phyloP scores from a whole-genome alignment of 2,113 vertebrate species.

The Podiceps cristatus region DNA sequence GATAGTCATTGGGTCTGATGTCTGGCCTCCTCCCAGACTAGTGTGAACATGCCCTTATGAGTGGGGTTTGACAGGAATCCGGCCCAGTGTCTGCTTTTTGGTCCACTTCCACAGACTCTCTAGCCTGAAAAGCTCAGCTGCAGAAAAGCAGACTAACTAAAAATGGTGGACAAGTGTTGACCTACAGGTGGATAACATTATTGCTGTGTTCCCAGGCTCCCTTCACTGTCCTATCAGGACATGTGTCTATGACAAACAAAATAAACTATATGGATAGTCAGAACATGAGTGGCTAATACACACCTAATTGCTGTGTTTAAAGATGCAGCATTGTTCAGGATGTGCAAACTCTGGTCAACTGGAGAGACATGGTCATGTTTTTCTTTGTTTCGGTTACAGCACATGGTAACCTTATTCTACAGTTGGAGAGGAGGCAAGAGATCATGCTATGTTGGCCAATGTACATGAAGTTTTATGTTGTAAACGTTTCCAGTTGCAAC shows the following conservation, averaged over 20 bases:
- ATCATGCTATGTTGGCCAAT: neutral
- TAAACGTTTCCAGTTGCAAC: neutral
- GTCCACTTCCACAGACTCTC: neutral
- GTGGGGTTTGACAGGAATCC: neutral
- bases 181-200: rapidly evolving
- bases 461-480: neutral
- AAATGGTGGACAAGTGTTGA: neutral
- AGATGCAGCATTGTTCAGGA: neutral
- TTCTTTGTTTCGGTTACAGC: neutral
- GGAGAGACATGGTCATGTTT: neutral
- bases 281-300: neutral
- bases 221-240: neutral
- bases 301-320: neutral
- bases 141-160: neutral
- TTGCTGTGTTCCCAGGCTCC: neutral
- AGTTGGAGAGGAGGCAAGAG: neutral
- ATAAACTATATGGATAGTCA: neutral
- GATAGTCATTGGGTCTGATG: neutral
- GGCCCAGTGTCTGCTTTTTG: neutral
- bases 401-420: neutral
- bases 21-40: neutral
- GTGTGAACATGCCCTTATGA: neutral
- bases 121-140: neutral
- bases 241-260: rapidly evolving
- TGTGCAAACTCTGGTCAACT: neutral